A percentile compares a stretch with the other conserved stretches of the same genome.
These are phyloP conservation scores for Lemur catta DNA, from an alignment of 2,797 vertebrate species.

Conservation along the genomic window DNA sequence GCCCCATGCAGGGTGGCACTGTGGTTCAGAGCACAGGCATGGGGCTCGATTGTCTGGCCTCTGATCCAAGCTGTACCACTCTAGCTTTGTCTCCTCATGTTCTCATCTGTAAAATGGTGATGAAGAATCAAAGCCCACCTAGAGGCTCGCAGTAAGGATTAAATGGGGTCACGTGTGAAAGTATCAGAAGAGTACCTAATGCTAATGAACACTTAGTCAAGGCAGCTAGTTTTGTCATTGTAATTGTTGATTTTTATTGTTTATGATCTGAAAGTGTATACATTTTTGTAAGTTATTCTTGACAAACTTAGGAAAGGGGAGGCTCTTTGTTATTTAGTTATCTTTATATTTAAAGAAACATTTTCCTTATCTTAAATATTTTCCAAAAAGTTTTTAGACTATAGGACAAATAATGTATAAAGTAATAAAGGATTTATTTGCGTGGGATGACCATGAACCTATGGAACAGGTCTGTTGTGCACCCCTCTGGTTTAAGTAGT, in stretches of 20 bases:
- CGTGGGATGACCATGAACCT: not conserved
- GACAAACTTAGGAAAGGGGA: not conserved
- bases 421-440: not conserved
- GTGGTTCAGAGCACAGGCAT: too few species aligned
- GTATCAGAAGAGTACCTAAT: not conserved
- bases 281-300: not conserved
- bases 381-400: not conserved
- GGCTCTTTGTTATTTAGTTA: not conserved
- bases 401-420: not conserved
- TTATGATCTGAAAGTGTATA: not conserved
- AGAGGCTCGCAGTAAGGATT: not conserved
- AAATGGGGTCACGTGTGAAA: not conserved
- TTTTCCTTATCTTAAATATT: constrained; percentile 28
- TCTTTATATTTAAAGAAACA: constrained; percentile 4
- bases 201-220: not conserved
- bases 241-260: not conserved
- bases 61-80: not conserved
- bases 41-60: not conserved
- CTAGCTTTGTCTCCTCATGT: not conserved
- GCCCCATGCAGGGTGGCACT: accelerated
- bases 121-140: too few species aligned
- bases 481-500: not conserved
- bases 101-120: not conserved
- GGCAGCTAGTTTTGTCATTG: not conserved
- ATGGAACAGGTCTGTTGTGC: not conserved